Evolutionary conservation across 1,140 invertebrate genomes (phyloP), one percentile per base, ranked within the genome.

Genomic region (Micrasema minimum): DNA sequence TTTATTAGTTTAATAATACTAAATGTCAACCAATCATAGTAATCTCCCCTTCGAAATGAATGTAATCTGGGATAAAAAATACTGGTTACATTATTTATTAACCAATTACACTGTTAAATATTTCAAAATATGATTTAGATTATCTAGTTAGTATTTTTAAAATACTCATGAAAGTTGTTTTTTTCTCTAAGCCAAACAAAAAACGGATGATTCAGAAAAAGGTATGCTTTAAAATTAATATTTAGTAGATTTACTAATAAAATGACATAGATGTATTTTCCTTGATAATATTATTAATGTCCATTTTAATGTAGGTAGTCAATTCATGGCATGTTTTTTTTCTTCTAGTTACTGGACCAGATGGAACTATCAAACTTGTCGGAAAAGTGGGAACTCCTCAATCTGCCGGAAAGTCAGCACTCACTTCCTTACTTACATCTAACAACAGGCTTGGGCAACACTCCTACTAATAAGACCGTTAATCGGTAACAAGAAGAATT

Each of bases 401-500:
- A 31, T 80, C 81, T 53, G 80, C 83, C 75, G 87, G 85, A 59
- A 92, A 91, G 78, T 91, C 87, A 41, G 89, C 90, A 11, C 77
- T 91, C 4, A 91, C 91, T 7, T 91, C 90, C 2, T 80, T 91
- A 31, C 78, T 91, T 37, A 89, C 89, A 12, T 81, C 82, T 46
- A 85, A 84, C 75, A 71, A n/a, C 81, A 31, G 75, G 77, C 43
- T 37, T 51, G 37, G 20, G 12, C 1, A 68, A 76, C 7, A 89
- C 88, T 37, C 86, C 87, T 4, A 83, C 86, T 37, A 87, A 87
- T 51, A 91, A 91, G 79, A 87, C 89, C 37, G 87, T 91, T 37
- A n/a, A 85, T 91, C 23, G 89, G 89, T n/a, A 16, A 90, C 89
- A 12, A 83, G 90, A 72, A 83, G 91, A 77, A 92, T 93, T 71